Base-by-base conservation (phyloP, 2,797 vertebrate species). In the Microchirus variegatus region DNA sequence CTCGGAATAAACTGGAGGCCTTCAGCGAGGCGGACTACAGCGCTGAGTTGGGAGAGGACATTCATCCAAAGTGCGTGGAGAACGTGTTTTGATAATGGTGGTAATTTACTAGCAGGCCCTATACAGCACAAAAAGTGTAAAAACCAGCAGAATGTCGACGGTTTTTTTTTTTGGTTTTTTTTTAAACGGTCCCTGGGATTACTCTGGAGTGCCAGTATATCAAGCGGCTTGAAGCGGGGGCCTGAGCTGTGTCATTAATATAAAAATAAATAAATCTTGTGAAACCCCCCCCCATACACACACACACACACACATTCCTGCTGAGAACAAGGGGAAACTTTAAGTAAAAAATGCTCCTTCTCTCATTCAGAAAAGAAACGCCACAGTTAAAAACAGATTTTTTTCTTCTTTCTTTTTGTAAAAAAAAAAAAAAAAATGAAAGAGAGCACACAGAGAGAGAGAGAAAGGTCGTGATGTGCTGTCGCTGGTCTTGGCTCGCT, bases 1-100 rank as follows among this genome's bases (percentile, higher is more conserved):
- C 78, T 82, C 70, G 41, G 86, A 86, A 80, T 84, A 81, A 88
- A 86, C 77, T n/a, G 60, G 69, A 87, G 85, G 83, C 87, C 82
- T 82, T 82, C 74, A 74, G 73, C 31, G 9, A 71, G 75, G 75
- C 42, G 50, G 50, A 71, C 73, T 61, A 9, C 69, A 67, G 67
- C 70, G 31, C 54, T 1, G 59, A 70, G 55, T 11, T 50, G 56
- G 63, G 74, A 64, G 74, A 64, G 55, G 67, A 68, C 57, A 41
- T 46, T 71, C 52, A 75, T 80, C 77, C 76, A 75, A 59, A 77
- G 76, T 70, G 58, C 67, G 43, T 41, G 56, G 57, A 70, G 62
- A 59, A 62, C 11, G 42, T 67, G 72, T 79, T 78, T 62, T 84
- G 87, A 83, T 80, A 73, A 73, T 64, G 63, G 16, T 17, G 53